A percentile compares a stretch with the other conserved stretches of the same genome.
These are phyloP conservation scores for Neria commutata DNA, from an alignment of 2,888 invertebrate species.

Conservation along the genomic window DNA sequence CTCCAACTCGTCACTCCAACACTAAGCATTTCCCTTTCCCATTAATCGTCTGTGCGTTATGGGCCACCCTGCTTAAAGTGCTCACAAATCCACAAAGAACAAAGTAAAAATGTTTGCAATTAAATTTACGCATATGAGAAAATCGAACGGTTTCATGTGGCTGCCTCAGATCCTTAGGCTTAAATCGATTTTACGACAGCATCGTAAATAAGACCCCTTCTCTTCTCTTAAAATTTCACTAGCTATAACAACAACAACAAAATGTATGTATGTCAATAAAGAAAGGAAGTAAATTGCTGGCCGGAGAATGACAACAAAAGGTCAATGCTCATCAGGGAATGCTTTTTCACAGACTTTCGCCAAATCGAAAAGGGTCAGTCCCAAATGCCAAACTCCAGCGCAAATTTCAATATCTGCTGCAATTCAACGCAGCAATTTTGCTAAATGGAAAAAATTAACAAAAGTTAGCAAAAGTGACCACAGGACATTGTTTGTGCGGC, in stretches of 20 bases:
- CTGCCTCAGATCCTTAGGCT: too few relatives aligned
- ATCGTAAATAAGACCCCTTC: neutral
- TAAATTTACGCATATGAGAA: neutral
- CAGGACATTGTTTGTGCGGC: conserved; percentile 39
- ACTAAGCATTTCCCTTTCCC: neutral
- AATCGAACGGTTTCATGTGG: too few relatives aligned
- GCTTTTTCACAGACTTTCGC: neutral
- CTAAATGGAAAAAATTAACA: conserved; percentile 38
- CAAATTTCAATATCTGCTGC: neutral
- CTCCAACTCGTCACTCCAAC: neutral
- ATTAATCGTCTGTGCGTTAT: too few relatives aligned
- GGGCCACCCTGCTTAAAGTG: neutral
- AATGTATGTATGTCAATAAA: conserved; percentile 38
- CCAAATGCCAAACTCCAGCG: neutral
- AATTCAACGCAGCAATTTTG: neutral
- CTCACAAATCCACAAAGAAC: neutral
- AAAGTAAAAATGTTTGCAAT: neutral
- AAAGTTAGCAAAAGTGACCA: conserved; percentile 53
- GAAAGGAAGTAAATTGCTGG: conserved; percentile 40
- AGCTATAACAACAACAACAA: neutral
- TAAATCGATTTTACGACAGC: conserved; percentile 25
- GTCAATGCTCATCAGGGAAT: conserved; percentile 11
- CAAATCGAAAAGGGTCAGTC: neutral
- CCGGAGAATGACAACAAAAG: conserved; percentile 23
- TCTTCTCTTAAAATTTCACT: too few relatives aligned